A percentile compares a stretch with the other conserved stretches of the same genome.
These are phyloP conservation scores for Taenioides sp. DNA, from an alignment of 2,797 vertebrate genomes.

Conservation along the genomic window DNA sequence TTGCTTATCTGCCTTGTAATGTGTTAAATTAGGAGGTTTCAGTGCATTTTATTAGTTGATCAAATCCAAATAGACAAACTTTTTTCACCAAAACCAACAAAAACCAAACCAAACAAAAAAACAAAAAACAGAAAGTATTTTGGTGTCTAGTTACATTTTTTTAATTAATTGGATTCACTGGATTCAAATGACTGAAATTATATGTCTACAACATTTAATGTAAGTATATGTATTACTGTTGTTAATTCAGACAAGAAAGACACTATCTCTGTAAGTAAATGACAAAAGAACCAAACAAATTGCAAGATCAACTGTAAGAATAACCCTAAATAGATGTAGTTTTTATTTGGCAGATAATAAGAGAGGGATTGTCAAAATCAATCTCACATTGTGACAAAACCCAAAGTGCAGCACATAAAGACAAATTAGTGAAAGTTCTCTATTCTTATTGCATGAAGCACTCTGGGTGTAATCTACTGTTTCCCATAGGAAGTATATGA, in stretches of 20 bases:
- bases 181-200: too few relatives aligned
- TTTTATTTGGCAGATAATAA: not conserved
- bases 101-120: too few relatives aligned
- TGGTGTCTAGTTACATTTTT: too few relatives aligned
- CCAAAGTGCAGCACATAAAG: not conserved
- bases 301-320: too few relatives aligned
- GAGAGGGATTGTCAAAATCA: not conserved
- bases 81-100: too few relatives aligned
- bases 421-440: not conserved
- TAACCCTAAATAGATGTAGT: not conserved
- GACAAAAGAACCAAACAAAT: too few relatives aligned
- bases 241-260: too few relatives aligned
- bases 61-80: not conserved
- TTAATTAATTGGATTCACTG: too few relatives aligned
- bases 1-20: not conserved
- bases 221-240: too few relatives aligned
- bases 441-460: conserved; percentile 37
- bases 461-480: conserved; percentile 64
- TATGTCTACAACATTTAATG: too few relatives aligned
- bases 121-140: too few relatives aligned
- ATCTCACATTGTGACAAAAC: not conserved
- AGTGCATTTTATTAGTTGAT: not conserved
- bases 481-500: conserved; percentile 58
- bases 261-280: too few relatives aligned
- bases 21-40: not conserved